Evolutionary conservation across 2,113 vertebrate genomes (phyloP), one percentile per base, ranked within the genome.

Genomic region (Dromiciops gliroides): DNA sequence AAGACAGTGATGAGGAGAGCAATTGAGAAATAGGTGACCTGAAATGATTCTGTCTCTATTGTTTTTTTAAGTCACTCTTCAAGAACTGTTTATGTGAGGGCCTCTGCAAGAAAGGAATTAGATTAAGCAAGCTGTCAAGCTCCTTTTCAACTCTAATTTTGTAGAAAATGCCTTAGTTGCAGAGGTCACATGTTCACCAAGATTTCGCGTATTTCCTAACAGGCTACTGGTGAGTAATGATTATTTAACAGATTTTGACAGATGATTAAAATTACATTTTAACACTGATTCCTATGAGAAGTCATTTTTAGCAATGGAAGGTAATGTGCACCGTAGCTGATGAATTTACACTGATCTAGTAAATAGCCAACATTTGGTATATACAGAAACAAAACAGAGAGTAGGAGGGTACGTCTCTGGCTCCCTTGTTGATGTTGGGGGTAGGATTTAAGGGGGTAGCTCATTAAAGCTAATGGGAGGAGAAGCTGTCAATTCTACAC

Each of bases 401-500:
- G 95, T 93, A 94, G 96, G 96, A 60, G 83, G 92, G 50, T 53
- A 44, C 67, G 89, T 94, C 92, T 96, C 56, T 37, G 3, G 31
- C 47, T 95, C 44, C n/a, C 94, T 23, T 83, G 94, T 92, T 67
- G 92, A 56, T 93, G 91, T 95, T 93, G 48, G 93, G 93, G 92
- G 92, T 94, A 92, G 93, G 95, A 93, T 52, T 95, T 83, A 89
- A 5, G 23, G 0, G 91, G 92, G 91, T 95, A 96, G 96, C 94
- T 95, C 94, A 95, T 96, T 96, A 95, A 94, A 91, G 88, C 51
- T 95, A 96, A 94, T 93, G 93, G 95, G 51, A 16, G 51, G 96
- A 94, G 53, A 92, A 95, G 95, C 94, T 95, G 93, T 92, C 95
- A 97, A 53, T 96, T 52, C 53, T 47, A 50, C 93, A 44, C 0